Base-by-base conservation (phyloP, 2,797 vertebrate genomes). In the Myripristis jacobus region DNA sequence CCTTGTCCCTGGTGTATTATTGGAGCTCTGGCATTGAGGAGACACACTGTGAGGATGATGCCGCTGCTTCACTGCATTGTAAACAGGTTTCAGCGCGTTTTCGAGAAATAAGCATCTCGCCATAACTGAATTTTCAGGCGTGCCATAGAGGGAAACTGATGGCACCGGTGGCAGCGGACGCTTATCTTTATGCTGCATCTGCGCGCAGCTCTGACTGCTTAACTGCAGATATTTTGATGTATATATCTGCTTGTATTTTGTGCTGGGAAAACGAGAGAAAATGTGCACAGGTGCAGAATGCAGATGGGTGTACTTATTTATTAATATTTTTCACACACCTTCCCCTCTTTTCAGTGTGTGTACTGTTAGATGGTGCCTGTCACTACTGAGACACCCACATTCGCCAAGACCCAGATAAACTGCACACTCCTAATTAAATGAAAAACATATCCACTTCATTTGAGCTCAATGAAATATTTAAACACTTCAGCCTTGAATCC, bases 1-100 rank as follows among this genome's bases (percentile, higher is more conserved):
- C 57, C 84, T 86, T 91, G 87, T 89, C 89, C 85, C 87, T 62
- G 80, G 80, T 86, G 88, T 85, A 85, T 90, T 89, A 89, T 78
- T 86, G 86, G 81, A 87, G 89, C 70, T n/a, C 76, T 53, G 79
- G 72, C 64, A 75, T 36, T 51, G 78, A 86, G 76, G 76, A 79
- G 70, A 82, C 83, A 87, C 77, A 79, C 77, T 63, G 72, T 73
- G 72, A 81, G 77, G 79, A 77, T 48, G 82, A 81, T 79, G 83
- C 72, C 21, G 52, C 70, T 4, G 53, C 85, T n/a, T 83, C 75
- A 12, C 61, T 77, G 80, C 82, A 83, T 79, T 75, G 76, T 76
- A 85, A 89, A 86, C 80, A 90, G 69, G 62, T 80, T 80, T 77
- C 55, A 18, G n/a, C n/a, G 48, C 66, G 68, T 75, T 66, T 66